These are phyloP conservation scores for Zosterops pallidus DNA, from an alignment of 2,113 vertebrate species.

Conservation along the genomic window DNA sequence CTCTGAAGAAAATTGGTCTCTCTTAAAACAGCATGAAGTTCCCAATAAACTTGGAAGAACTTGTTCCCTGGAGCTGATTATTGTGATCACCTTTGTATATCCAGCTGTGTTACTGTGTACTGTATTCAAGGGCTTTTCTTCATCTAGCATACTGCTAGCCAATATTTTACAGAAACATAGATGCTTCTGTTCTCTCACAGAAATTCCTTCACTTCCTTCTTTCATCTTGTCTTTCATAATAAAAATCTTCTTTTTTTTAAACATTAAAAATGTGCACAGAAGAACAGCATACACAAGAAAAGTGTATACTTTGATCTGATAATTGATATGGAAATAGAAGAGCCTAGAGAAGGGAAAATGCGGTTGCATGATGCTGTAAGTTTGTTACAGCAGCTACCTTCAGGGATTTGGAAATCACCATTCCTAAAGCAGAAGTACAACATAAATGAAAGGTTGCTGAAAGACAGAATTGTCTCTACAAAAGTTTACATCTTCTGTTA, in stretches of 20 bases:
- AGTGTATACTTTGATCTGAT: background rate
- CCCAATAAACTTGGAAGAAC: background rate
- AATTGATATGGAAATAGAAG: background rate
- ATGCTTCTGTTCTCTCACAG: background rate
- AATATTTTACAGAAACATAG: background rate
- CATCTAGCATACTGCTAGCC: background rate
- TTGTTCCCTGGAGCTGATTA: background rate
- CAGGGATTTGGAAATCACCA: background rate
- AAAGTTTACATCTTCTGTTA: background rate
- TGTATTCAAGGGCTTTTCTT: background rate
- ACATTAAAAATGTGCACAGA: background rate
- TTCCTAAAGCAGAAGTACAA: background rate
- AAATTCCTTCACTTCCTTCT: background rate
- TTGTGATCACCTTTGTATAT: background rate
- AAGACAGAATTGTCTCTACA: background rate
- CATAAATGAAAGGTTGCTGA: background rate
- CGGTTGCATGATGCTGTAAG: background rate
- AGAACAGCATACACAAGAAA: background rate
- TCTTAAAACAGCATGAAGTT: background rate
- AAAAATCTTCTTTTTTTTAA: background rate
- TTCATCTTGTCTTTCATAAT: background rate
- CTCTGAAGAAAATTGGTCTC: background rate
- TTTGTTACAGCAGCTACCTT: background rate
- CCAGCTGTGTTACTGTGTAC: background rate
- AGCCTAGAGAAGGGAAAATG: background rate